Conservation (phyloP, 2,113 vertebrate species). For the Sciurus niger region DNA sequence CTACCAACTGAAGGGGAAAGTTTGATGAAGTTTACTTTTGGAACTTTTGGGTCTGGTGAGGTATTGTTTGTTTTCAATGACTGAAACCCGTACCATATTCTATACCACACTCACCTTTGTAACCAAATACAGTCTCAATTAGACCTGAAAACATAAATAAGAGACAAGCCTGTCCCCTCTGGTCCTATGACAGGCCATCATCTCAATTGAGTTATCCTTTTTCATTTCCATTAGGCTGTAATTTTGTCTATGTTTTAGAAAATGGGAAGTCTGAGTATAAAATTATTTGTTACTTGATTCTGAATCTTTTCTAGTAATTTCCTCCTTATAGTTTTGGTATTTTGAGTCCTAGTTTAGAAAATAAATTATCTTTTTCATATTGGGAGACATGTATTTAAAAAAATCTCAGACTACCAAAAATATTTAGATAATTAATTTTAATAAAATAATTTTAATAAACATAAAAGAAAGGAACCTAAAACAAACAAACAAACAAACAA, state of each 20-base stretch:
- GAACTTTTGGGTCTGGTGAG: not conserved
- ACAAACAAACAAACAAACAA: not conserved
- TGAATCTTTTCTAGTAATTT: not conserved
- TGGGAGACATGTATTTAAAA: not conserved
- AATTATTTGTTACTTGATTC: not conserved
- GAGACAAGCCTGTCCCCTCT: not conserved
- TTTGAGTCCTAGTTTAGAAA: conserved; percentile 20
- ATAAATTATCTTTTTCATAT: not conserved
- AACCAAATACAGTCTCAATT: not conserved
- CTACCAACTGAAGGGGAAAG: not conserved
- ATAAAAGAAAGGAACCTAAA: not conserved
- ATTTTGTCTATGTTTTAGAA: not conserved
- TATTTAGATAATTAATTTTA: not conserved
- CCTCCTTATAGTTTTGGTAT: not conserved
- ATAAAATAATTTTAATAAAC: not conserved
- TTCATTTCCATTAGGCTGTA: not conserved
- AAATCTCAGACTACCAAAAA: conserved; percentile 1
- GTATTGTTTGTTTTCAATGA: not conserved
- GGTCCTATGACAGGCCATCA: not conserved
- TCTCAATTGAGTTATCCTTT: not conserved
- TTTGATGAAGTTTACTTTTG: not conserved
- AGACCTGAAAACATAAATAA: not conserved
- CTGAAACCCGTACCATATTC: not conserved
- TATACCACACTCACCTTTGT: not conserved
- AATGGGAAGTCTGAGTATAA: not conserved